Conservation (phyloP, 2,888 invertebrate genomes). For the Dromius quadrimaculatus region DNA sequence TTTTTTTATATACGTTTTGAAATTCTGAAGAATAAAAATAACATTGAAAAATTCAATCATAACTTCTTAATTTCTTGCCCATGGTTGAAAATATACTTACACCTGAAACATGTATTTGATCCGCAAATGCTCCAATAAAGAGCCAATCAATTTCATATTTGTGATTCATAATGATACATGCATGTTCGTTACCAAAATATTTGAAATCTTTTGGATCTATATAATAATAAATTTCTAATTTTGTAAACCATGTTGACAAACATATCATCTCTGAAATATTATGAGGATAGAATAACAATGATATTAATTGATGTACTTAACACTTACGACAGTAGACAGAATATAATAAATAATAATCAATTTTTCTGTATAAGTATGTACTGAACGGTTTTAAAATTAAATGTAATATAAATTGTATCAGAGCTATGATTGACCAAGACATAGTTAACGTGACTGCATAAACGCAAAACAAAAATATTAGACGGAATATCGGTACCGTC, state of each 20-base stretch:
- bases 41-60: no score
- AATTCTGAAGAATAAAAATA: slow-evolving; percentile 79
- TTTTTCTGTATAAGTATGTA: slow-evolving; percentile 77
- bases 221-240: slow-evolving; percentile 76
- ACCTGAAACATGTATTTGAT: slow-evolving; percentile 80
- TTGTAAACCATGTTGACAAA: slow-evolving; percentile 89
- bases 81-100: slow-evolving; percentile 68
- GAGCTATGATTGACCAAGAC: background rate
- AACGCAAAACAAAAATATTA: background rate
- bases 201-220: slow-evolving; percentile 80
- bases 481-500: background rate
- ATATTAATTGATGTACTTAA: background rate
- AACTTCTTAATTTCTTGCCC: background rate
- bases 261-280: background rate
- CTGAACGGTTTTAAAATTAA: slow-evolving; percentile 80
- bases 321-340: slow-evolving; percentile 88
- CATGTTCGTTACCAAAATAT: slow-evolving; percentile 86
- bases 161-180: slow-evolving; percentile 88
- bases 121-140: slow-evolving; percentile 87
- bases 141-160: slow-evolving; percentile 94
- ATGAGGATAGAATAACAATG: slow-evolving; percentile 9
- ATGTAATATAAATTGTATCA: slow-evolving; percentile 79
- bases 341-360: slow-evolving; percentile 86
- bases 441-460: slow-evolving; percentile 79
- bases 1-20: slow-evolving; percentile 91